Percentiles rank a stretch among this genome's conserved stretches.
Evolutionary conservation across 2,888 invertebrate genomes (phyloP).

Genomic region (Notocelia uddmanniana): DNA sequence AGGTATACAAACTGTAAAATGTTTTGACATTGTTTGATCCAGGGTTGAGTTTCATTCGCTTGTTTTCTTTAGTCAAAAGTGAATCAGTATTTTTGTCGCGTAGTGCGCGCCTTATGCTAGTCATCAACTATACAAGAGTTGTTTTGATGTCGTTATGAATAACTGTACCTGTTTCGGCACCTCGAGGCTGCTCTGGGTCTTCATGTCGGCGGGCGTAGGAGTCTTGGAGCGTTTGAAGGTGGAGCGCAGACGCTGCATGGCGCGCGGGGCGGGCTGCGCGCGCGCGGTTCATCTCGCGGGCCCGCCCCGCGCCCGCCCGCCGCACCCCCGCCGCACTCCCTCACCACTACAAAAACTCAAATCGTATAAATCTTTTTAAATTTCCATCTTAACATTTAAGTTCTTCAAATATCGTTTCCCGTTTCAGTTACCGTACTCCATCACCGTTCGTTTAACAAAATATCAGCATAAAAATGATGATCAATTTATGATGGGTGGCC

Average conservation of each 20-base stretch:
- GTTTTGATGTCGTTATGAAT: background rate
- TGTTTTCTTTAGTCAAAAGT: too few species aligned
- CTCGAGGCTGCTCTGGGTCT: slow-evolving; percentile 95
- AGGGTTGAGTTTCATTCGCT: too few species aligned
- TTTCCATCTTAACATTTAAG: background rate
- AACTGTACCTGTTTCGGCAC: slow-evolving; percentile 92
- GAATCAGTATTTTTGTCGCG: too few species aligned
- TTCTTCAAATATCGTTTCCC: background rate
- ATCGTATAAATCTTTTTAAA: slow-evolving; percentile 5
- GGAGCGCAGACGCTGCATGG: slow-evolving; percentile 92
- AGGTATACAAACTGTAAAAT: too few species aligned
- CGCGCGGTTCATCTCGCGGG: slow-evolving; percentile 77
- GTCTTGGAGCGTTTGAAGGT: slow-evolving; percentile 95
- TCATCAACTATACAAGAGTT: too few species aligned
- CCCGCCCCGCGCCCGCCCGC: slow-evolving; percentile 78
- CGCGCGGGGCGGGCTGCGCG: slow-evolving; percentile 81
- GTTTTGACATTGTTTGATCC: too few species aligned
- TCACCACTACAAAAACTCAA: slow-evolving; percentile 54
- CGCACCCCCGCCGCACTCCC: slow-evolving; percentile 56
- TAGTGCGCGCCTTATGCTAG: too few species aligned
- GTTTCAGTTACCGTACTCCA: too few species aligned
- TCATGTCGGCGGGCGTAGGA: slow-evolving; percentile 96
- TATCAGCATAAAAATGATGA: too few species aligned
- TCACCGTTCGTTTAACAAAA: too few species aligned
- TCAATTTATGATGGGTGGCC: too few species aligned